A percentile compares a stretch with the other conserved stretches of the same genome.
Conservation (phyloP, 2,888 invertebrate genomes). For the Tetragonula carbonaria region DNA sequence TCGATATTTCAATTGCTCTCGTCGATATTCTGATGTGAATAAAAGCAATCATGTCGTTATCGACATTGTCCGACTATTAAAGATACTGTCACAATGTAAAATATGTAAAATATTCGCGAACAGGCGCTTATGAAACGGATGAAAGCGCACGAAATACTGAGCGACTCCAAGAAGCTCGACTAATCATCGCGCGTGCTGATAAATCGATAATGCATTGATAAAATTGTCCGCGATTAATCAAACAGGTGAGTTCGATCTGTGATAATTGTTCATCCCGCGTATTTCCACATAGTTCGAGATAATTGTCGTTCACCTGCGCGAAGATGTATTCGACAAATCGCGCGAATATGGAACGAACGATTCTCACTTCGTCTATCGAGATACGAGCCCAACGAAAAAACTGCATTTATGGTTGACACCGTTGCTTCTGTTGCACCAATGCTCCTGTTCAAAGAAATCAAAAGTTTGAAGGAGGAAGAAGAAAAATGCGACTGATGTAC, state of each 20-base stretch:
- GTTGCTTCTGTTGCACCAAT: neutral
- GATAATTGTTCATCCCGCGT: slow-evolving; percentile 22
- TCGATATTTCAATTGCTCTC: neutral
- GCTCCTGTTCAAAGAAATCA: slow-evolving; percentile 29
- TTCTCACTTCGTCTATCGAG: neutral
- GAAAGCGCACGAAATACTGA: neutral
- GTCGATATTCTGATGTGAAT: neutral
- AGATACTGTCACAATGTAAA: neutral
- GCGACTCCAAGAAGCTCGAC: slow-evolving; percentile 11
- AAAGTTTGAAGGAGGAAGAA: slow-evolving; percentile 3
- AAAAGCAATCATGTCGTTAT: slow-evolving; percentile 1
- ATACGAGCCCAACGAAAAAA: neutral
- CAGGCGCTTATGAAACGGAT: neutral
- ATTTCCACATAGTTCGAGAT: slow-evolving; percentile 6
- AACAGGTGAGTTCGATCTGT: slow-evolving; percentile 9
- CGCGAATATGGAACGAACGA: neutral
- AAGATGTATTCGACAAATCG: slow-evolving; percentile 29
- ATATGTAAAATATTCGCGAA: neutral
- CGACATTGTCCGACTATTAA: neutral
- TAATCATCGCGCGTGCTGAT: neutral
- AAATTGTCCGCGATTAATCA: neutral
- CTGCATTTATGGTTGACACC: slow-evolving; percentile 24
- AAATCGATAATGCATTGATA: neutral
- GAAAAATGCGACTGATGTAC: no score
- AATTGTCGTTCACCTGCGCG: slow-evolving; percentile 1